Percentiles rank a stretch among this genome's conserved stretches.
Evolutionary conservation across 2,113 vertebrate genomes (phyloP).

Genomic region (Leucosticte australis): DNA sequence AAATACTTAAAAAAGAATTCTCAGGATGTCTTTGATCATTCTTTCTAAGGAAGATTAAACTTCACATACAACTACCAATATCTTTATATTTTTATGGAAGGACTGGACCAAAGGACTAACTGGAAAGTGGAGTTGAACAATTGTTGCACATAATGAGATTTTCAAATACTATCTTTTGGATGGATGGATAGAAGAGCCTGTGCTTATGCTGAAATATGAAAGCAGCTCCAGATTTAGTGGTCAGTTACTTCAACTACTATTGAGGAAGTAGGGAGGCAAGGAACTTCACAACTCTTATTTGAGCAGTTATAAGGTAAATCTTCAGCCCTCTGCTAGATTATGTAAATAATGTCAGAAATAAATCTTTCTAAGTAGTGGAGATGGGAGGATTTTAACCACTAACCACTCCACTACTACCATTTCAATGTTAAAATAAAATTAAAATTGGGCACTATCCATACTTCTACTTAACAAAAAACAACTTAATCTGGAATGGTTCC

Average conservation of each 20-base stretch:
- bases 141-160: not conserved
- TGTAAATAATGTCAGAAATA: not conserved
- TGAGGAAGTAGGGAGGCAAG: not conserved
- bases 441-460: not conserved
- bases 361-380: not conserved
- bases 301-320: not conserved
- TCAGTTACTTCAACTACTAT: not conserved
- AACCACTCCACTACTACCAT: not conserved
- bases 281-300: not conserved
- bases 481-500: not conserved
- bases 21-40: not conserved
- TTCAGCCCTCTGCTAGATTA: not conserved
- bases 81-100: not conserved
- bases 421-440: not conserved
- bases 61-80: not conserved
- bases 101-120: not conserved
- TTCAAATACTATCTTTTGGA: not conserved
- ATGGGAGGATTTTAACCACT: not conserved
- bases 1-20: not conserved
- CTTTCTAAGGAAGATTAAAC: not conserved
- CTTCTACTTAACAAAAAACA: not conserved
- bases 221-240: not conserved
- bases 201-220: not conserved
- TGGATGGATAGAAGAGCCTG: not conserved
- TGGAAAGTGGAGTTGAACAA: not conserved